Conservation (phyloP, 2,797 vertebrate genomes). For the Acanthurus leucopareius region DNA sequence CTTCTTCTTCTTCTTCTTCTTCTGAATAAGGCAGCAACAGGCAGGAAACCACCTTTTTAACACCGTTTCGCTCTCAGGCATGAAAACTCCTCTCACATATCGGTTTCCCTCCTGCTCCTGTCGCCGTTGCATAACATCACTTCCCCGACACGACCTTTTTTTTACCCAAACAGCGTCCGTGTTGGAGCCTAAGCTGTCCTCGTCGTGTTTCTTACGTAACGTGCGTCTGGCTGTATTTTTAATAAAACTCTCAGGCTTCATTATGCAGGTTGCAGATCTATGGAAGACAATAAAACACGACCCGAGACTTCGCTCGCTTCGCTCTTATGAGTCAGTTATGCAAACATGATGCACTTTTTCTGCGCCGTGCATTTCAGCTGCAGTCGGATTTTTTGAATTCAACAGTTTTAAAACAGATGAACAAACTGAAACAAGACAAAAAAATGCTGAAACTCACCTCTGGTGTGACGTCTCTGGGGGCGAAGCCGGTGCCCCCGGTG, state of each 20-base stretch:
- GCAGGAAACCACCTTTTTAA: too few relatives aligned
- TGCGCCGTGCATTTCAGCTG: too few relatives aligned
- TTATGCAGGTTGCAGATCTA: constrained; percentile 7
- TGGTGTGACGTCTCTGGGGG: constrained; percentile 98
- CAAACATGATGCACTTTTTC: too few relatives aligned
- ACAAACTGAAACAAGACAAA: not conserved
- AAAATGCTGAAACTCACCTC: constrained; percentile 85
- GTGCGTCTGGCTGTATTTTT: constrained; percentile 7
- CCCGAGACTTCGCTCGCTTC: not conserved
- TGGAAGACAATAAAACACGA: not conserved
- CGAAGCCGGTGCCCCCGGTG: constrained; percentile 98
- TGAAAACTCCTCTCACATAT: not conserved
- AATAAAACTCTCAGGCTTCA: constrained; percentile 8
- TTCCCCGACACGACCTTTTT: not conserved
- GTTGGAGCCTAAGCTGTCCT: constrained; percentile 12
- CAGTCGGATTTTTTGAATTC: not conserved
- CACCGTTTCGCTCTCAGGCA: not conserved
- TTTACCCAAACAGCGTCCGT: not conserved
- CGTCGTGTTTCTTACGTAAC: constrained; percentile 8
- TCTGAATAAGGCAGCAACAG: too few relatives aligned
- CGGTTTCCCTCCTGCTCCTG: not conserved
- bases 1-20: too few relatives aligned
- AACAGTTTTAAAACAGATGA: not conserved
- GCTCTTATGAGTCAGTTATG: too few relatives aligned
- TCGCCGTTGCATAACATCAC: constrained; percentile 6